Evolutionary conservation across 2,888 invertebrate genomes (phyloP), one percentile per base, ranked within the genome.

Genomic region (Antheraea assamensis): DNA sequence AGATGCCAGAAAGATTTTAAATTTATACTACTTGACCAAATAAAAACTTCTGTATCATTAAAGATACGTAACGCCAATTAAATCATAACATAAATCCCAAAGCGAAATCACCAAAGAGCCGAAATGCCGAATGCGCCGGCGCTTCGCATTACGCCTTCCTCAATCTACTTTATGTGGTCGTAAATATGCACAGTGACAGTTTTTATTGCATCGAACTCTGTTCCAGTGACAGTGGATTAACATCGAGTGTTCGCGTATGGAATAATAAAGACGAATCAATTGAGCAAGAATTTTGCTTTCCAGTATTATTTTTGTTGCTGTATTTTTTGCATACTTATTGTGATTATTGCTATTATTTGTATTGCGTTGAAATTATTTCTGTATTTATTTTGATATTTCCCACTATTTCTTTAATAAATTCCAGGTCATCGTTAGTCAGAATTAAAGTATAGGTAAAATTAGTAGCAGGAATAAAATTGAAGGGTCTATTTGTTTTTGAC

Each of bases 151-250:
- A 84, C 82, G 84, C 86, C 85, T 87, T 85, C 86, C 86, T 87
- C 84, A 87, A 88, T 89, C 87, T 88, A 86, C 85, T 93, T 93
- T 92, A 92, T 92, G 81, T 87, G 87, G 79, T 88, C 90, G 89
- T 93, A 94, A 94, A 93, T 92, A 92, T 87, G 82, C 87, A 80
- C 87, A 89, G 88, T 87, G 92, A 90, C 92, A 91, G 92, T 89
- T 92, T 93, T 93, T 94, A 93, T 92, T 88, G 88, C 90, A 80
- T 80, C 81, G 84, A 86, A 87, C 88, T 86, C 80, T 84, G 89
- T 90, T 90, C 90, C 87, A 87, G 86, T 85, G 88, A 83, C 78
- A 61, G 83, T 83, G 88, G 90, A 92, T 92, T 91, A 92, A 89
- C 90, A 90, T 92, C 88, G 77, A 82, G 70, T 73, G 83, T 78